phyloP scores from a whole-genome alignment of 2,888 invertebrate species.

The Monopis laevigella region DNA sequence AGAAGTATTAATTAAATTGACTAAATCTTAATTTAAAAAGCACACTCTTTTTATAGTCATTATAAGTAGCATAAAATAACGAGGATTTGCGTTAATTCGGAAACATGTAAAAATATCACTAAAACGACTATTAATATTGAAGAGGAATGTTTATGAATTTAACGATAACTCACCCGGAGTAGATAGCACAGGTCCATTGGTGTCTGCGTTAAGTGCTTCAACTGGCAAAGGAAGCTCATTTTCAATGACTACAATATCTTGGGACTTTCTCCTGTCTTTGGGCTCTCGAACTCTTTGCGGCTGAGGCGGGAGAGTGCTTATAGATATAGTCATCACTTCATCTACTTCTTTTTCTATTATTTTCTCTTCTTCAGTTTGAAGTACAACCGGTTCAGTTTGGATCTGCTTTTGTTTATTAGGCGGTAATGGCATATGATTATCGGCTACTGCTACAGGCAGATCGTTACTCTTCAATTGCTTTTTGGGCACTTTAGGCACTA shows the following conservation, averaged over 20 bases:
- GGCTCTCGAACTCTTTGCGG: constrained; percentile 4
- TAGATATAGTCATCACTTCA: neutral
- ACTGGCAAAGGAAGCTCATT: neutral
- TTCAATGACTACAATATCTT: neutral
- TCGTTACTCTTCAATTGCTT: constrained; percentile 49
- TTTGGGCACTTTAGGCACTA: constrained; percentile 65
- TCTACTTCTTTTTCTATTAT: neutral
- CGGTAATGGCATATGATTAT: constrained; percentile 43
- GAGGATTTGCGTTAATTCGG: no score
- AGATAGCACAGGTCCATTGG: neutral
- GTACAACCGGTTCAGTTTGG: constrained; percentile 41
- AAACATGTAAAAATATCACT: no score
- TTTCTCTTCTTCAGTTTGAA: constrained; percentile 35
- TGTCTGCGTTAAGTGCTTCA: no score
- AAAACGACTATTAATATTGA: no score
- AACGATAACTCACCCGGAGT: neutral
- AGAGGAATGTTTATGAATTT: no score
- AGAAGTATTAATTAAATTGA: no score
- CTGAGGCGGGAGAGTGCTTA: neutral
- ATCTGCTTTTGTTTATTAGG: constrained; percentile 37
- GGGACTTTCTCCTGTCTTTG: neutral
- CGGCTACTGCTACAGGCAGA: constrained; percentile 38
- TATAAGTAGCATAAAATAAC: no score
- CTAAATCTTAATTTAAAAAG: no score
- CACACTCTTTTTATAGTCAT: no score